Evolutionary conservation across 2,113 vertebrate genomes (phyloP), one percentile per base, ranked within the genome.

Genomic region (Rhea americana): DNA sequence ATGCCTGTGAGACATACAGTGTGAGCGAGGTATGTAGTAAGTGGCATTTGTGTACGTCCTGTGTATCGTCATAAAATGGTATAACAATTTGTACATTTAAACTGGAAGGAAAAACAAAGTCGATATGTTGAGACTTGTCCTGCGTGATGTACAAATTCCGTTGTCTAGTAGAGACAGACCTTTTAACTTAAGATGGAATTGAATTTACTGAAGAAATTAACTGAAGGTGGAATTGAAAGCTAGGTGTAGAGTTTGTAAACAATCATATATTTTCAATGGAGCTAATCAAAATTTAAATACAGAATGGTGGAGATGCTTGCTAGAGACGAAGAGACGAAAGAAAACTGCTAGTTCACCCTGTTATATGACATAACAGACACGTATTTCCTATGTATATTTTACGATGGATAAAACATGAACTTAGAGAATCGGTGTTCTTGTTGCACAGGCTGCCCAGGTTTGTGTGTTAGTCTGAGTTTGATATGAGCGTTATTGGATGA

Each of bases 381-480:
- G 0, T 9, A 2, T 73, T 65, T n/a, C 55, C 63, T 82, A 16
- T 10, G 6, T 5, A 0, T 9, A 21, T 3, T 0, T 6, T 17
- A 37, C 7, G 62, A 6, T 22, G 41, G 15, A 50, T 3, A 45
- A 48, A 53, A 61, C 4, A 1, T 0, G 0, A 45, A 12, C 5
- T 53, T 16, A 5, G 25, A 37, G 82, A 76, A 24, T 1, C 2
- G 7, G 0, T 1, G 3, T 37, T 63, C 13, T 74, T 35, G 4
- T 41, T 25, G 9, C 68, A 3, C 28, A 9, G 55, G 13, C 45
- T 58, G 2, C 28, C 30, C 25, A 8, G 8, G 19, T 7, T 47
- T 13, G 8, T 7, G 53, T n/a, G 51, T 19, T 7, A n/a, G 16
- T 77, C n/a, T 5, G 74, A n/a, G 35, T 32, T 30, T 67, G 45